Evolutionary conservation across 1,140 invertebrate genomes (phyloP).

Genomic region (Campodea augens): DNA sequence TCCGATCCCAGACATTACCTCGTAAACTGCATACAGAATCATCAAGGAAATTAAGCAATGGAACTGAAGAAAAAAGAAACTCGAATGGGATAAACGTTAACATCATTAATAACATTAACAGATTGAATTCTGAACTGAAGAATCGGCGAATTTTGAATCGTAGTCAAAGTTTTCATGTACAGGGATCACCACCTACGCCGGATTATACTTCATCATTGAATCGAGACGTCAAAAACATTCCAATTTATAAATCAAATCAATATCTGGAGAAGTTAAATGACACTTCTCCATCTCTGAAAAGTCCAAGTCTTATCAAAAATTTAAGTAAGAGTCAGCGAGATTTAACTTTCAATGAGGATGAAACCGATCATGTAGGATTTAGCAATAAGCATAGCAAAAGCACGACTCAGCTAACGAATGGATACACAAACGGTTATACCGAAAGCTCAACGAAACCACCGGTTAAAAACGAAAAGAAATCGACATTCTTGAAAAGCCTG

Average conservation of each 20-base stretch:
- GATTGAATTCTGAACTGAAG: no score
- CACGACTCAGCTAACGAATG: slow-evolving; percentile 10
- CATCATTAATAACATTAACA: slow-evolving; percentile 45
- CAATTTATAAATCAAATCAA: slow-evolving; percentile 55
- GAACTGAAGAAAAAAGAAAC: slow-evolving; percentile 17
- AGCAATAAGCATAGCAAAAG: slow-evolving; percentile 23
- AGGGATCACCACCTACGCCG: slow-evolving; percentile 23
- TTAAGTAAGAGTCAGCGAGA: slow-evolving; percentile 61
- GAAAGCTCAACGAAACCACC: no score
- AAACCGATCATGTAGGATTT: slow-evolving; percentile 17
- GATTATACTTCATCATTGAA: no score
- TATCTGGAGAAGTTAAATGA: slow-evolving; percentile 44
- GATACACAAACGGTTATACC: no score
- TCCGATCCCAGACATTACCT: slow-evolving; percentile 57
- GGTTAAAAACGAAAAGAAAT: slow-evolving; percentile 34
- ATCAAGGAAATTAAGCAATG: slow-evolving; percentile 13
- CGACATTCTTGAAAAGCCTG: slow-evolving; percentile 46
- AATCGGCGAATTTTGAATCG: slow-evolving; percentile 44
- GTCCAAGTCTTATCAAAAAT: slow-evolving; percentile 61
- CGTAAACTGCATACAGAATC: slow-evolving; percentile 36
- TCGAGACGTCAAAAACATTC: no score
- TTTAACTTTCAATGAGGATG: slow-evolving; percentile 27
- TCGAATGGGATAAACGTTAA: slow-evolving; percentile 41
- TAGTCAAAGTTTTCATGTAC: slow-evolving; percentile 69
- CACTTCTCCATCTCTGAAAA: slow-evolving; percentile 50